Evolutionary conservation across 2,797 vertebrate genomes (phyloP).

Genomic region (Myiotriccus ornatus): DNA sequence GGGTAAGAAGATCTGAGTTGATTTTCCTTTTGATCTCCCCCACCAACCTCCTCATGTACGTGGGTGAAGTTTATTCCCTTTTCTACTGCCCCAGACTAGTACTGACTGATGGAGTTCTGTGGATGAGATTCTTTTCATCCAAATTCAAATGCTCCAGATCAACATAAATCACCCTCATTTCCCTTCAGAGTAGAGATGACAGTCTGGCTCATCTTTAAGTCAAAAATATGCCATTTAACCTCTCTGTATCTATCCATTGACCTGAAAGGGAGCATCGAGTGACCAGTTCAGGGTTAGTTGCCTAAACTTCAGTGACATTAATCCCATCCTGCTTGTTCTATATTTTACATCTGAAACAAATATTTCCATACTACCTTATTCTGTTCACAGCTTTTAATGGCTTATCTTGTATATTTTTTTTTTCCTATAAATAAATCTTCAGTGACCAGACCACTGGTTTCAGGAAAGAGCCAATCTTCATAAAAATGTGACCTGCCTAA

Average conservation of each 20-base stretch:
- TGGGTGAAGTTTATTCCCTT: not conserved
- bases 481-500: not conserved
- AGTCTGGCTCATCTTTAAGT: not conserved
- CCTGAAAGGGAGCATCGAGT: not conserved
- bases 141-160: not conserved
- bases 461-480: not conserved
- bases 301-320: not conserved
- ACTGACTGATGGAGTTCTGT: not conserved
- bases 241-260: not conserved
- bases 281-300: not conserved
- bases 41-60: not conserved
- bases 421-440: not conserved
- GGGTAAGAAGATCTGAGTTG: not conserved
- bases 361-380: not conserved
- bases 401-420: not conserved
- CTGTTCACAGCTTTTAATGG: not conserved
- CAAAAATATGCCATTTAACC: not conserved
- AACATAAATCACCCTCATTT: not conserved
- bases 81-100: not conserved
- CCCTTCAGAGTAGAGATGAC: not conserved
- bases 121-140: not conserved
- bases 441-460: not conserved
- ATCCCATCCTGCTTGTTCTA: not conserved
- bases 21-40: not conserved
- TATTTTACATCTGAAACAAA: not conserved